Conservation (phyloP, 2,888 invertebrate species). For the Chymomyza fuscimana region DNA sequence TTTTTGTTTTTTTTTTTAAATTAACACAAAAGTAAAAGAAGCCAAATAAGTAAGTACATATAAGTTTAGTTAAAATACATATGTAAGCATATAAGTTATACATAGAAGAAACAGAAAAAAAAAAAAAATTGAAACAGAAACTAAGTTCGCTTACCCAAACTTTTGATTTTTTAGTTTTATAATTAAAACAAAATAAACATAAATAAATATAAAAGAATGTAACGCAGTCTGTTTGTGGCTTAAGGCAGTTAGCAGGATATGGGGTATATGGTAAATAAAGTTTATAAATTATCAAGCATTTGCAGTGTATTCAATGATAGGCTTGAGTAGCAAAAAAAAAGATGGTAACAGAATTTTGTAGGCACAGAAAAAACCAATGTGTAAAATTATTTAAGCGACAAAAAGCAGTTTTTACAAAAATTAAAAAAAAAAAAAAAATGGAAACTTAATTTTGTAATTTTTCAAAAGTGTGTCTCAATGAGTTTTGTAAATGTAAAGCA, state of each 20-base stretch:
- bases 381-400: background rate
- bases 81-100: background rate
- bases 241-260: too few relatives aligned
- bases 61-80: slow-evolving; percentile 8
- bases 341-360: background rate
- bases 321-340: too few relatives aligned
- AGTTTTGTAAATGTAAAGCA: background rate
- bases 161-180: background rate
- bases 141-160: background rate
- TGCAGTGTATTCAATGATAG: too few relatives aligned
- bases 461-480: background rate
- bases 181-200: background rate
- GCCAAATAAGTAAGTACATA: background rate
- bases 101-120: background rate
- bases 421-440: background rate
- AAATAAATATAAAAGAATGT: background rate
- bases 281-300: too few relatives aligned
- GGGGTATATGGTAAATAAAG: too few relatives aligned
- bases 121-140: background rate
- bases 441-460: background rate
- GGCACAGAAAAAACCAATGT: background rate
- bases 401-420: background rate
- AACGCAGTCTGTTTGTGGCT: too few relatives aligned
- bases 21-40: slow-evolving; percentile 17
- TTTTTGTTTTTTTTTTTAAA: slow-evolving; percentile 30